Percentiles rank a stretch among this genome's conserved stretches.
Conservation (phyloP, 2,888 invertebrate species). For the Sarcophaga caerulescens region DNA sequence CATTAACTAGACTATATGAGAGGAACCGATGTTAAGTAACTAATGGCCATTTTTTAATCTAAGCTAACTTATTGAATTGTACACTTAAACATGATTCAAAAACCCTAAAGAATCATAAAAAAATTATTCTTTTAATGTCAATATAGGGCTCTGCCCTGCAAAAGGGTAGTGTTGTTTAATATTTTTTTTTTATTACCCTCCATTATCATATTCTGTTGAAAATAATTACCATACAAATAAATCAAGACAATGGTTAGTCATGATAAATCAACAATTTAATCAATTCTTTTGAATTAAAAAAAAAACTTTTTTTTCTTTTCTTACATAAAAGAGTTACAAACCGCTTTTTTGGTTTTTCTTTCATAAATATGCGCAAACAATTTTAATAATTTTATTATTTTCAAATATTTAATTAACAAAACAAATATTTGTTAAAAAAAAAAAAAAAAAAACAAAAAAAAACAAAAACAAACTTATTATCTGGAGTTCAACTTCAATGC, state of each 20-base stretch:
- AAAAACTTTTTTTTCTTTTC: neutral
- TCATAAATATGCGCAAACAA: neutral
- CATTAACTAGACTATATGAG: too few relatives aligned
- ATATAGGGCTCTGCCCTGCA: too few relatives aligned
- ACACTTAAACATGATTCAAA: too few relatives aligned
- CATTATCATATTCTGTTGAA: neutral
- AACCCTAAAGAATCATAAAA: too few relatives aligned
- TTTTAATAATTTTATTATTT: slow-evolving; percentile 54
- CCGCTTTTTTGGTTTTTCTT: slow-evolving; percentile 30
- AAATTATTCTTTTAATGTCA: too few relatives aligned
- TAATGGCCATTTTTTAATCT: too few relatives aligned
- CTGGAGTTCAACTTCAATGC: neutral
- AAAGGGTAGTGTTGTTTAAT: neutral
- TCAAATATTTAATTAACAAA: slow-evolving; percentile 52
- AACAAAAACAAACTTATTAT: neutral
- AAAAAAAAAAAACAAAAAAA: slow-evolving; percentile 4
- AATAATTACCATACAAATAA: slow-evolving; percentile 23
- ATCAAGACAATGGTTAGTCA: slow-evolving; percentile 16
- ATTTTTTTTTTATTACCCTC: neutral
- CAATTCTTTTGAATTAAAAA: neutral
- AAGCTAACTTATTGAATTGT: too few relatives aligned
- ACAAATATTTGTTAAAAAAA: slow-evolving; percentile 39
- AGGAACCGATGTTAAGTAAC: too few relatives aligned
- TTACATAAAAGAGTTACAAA: neutral
- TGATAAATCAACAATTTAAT: neutral